Evolutionary conservation across 2,888 invertebrate genomes (phyloP), one percentile per base, ranked within the genome.

Genomic region (Stegana nigrithorax): DNA sequence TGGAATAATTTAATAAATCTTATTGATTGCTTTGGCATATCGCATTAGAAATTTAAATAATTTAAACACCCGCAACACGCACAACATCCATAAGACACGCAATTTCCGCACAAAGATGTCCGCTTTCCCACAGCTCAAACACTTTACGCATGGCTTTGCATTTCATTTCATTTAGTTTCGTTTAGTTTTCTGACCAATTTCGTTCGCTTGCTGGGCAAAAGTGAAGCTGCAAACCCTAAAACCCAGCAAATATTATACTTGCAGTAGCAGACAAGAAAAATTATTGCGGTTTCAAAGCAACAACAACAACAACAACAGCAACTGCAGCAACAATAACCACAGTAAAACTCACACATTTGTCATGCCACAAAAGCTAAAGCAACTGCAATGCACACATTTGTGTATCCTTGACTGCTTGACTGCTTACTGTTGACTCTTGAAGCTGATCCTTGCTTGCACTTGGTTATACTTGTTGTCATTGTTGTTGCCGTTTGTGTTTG

Each of bases 1-100:
- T 50, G 10, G 25, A 50, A 23, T 19, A 23, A 25, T 44, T 59
- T 50, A 59, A 59, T 26, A 59, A 59, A 50, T 47, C 32, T 19
- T 23, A 50, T 59, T 25, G 44, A 57, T 44, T 57, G 32, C 25
- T 47, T 59, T 23, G n/a, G 47, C n/a, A 26, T 44, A 14, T 23
- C 47, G 29, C 26, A 32, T 45, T 10, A 2, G 27, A 58, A 58
- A 2, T 27, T 58, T 45, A 45, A 58, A 58, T 29, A n/a, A 58
- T 45, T 29, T 19, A 32, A 55, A 29, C 8, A 32, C n/a, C 14
- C 26, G 14, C 50, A 50, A 50, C n/a, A n/a, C n/a, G n/a, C n/a
- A n/a, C n/a, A n/a, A n/a, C n/a, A n/a, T n/a, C n/a, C n/a, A n/a
- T n/a, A n/a, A n/a, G n/a, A n/a, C n/a, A n/a, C n/a, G n/a, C n/a